Percentiles rank a stretch among this genome's conserved stretches.
phyloP scores from a whole-genome alignment of 1,140 invertebrate genomes.

The Drosophila leontia region DNA sequence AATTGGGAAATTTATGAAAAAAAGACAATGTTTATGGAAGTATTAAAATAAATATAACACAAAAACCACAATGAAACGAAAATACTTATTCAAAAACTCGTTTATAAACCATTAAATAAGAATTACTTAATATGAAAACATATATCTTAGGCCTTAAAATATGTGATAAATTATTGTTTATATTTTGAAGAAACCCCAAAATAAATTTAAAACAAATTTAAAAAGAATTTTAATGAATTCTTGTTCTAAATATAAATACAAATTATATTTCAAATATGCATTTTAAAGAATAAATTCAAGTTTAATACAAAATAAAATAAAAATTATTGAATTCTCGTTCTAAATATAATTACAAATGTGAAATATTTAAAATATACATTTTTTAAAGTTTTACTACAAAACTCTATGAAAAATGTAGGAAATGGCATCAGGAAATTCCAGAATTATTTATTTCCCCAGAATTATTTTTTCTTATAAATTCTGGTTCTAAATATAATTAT shows the following conservation, averaged over 20 bases:
- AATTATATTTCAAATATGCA: neutral
- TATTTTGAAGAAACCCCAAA: neutral
- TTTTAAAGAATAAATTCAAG: no score
- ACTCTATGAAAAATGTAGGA: no score
- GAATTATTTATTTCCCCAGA: no score
- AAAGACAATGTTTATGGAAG: neutral
- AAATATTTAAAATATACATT: neutral
- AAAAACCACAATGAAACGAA: neutral
- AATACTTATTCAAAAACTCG: neutral
- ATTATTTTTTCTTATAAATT: no score
- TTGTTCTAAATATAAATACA: neutral
- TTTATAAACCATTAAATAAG: neutral
- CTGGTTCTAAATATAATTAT: neutral
- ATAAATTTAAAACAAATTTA: neutral
- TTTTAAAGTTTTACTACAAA: no score
- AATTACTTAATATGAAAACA: neutral
- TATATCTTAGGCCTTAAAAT: neutral
- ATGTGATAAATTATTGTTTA: neutral
- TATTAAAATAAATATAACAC: neutral
- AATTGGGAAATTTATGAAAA: neutral
- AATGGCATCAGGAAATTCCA: no score
- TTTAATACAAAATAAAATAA: neutral
- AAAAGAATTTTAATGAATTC: neutral
- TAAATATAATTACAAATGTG: neutral
- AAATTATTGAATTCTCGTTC: neutral